Conservation (phyloP, 2,888 invertebrate genomes). For the Bhutanitis thaidina region DNA sequence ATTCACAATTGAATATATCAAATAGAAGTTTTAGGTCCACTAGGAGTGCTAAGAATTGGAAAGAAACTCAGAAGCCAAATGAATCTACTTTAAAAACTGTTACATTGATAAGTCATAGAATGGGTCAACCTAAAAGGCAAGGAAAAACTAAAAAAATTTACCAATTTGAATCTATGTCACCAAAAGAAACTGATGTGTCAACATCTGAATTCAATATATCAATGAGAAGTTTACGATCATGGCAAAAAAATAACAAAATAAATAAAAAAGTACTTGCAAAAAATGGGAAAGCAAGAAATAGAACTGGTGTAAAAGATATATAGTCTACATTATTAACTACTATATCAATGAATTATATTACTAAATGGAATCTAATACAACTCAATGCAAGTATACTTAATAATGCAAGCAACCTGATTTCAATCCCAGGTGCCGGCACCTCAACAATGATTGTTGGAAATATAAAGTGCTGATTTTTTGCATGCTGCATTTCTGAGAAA, state of each 20-base stretch:
- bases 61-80: conserved; percentile 21
- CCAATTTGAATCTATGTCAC: neutral
- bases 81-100: conserved; percentile 7
- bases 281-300: neutral
- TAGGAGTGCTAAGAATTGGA: neutral
- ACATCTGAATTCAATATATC: conserved; percentile 19
- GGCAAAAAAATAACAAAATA: neutral
- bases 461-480: no score
- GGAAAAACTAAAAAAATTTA: neutral
- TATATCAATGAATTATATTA: no score
- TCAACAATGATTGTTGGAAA: no score
- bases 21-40: conserved; percentile 1
- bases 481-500: no score
- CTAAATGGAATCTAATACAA: no score
- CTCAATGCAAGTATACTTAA: no score
- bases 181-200: neutral
- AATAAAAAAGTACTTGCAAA: neutral
- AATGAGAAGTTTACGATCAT: conserved; percentile 20
- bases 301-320: neutral
- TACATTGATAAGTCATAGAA: conserved; percentile 11
- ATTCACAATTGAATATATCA: neutral
- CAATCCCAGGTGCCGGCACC: no score
- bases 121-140: conserved; percentile 2
- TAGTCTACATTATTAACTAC: neutral
- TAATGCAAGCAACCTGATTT: no score